phyloP scores from a whole-genome alignment of 1,140 invertebrate species.

The Cardiocondyla obscurior region DNA sequence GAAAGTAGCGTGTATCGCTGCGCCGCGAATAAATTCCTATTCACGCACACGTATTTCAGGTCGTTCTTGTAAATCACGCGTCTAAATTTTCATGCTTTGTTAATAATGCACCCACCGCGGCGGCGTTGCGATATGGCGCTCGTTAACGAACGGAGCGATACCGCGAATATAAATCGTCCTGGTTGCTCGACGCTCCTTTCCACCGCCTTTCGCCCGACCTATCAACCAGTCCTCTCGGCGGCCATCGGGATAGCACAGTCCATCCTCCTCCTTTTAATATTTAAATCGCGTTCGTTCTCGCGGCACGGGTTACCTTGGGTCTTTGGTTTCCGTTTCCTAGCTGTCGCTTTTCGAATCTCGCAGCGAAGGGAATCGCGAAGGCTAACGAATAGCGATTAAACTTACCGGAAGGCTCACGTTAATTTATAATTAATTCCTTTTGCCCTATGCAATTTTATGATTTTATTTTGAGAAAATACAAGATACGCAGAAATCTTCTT shows the following conservation, averaged over 20 bases:
- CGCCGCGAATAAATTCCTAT: slow-evolving; percentile 8
- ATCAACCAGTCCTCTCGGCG: slow-evolving; percentile 18
- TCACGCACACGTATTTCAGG: slow-evolving; percentile 7
- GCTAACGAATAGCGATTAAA: background rate
- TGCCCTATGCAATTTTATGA: background rate
- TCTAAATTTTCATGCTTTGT: slow-evolving; percentile 58
- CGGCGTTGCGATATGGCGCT: slow-evolving; percentile 42
- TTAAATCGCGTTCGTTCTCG: slow-evolving; percentile 51
- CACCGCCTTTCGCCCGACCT: background rate
- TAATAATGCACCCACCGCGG: slow-evolving; percentile 45
- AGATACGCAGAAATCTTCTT: background rate
- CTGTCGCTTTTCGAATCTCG: background rate
- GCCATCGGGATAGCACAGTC: slow-evolving; percentile 10
- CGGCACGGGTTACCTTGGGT: slow-evolving; percentile 30
- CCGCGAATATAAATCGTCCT: slow-evolving; percentile 57
- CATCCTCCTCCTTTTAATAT: slow-evolving; percentile 39
- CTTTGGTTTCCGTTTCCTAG: slow-evolving; percentile 38
- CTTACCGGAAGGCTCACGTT: background rate
- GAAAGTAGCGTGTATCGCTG: background rate
- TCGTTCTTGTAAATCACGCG: slow-evolving; percentile 35
- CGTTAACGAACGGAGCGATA: slow-evolving; percentile 53
- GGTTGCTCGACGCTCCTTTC: slow-evolving; percentile 20
- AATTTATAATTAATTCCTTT: background rate
- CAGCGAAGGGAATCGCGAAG: background rate
- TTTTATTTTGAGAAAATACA: background rate